Percentiles rank a stretch among this genome's conserved stretches.
phyloP scores from a whole-genome alignment of 2,113 vertebrate species.

The Eolophus roseicapilla region DNA sequence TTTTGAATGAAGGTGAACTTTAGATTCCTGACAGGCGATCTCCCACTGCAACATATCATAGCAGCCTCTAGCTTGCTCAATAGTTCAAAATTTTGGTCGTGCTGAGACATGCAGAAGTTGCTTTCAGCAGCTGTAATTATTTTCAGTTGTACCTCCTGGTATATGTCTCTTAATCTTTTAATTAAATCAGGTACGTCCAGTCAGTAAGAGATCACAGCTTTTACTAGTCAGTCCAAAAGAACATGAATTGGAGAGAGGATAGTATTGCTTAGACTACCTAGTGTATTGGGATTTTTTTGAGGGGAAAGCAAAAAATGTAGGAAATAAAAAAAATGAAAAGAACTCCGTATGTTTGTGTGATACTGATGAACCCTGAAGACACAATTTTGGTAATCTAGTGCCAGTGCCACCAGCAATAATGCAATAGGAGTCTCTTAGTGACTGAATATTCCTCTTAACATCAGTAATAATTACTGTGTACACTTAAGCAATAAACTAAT shows the following conservation, averaged over 20 bases:
- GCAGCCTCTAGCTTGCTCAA: background rate
- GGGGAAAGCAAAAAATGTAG: background rate
- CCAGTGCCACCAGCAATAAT: background rate
- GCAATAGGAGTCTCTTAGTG: background rate
- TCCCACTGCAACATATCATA: background rate
- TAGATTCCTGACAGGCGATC: background rate
- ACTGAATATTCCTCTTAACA: slow-evolving; percentile 41
- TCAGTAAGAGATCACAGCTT: background rate
- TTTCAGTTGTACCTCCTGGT: background rate
- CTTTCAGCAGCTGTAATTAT: background rate
- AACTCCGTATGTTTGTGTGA: background rate
- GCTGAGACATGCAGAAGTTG: background rate
- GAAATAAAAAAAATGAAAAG: background rate
- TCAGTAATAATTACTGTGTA: slow-evolving; percentile 39
- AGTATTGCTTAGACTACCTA: background rate
- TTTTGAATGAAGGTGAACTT: background rate
- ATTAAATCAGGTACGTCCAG: background rate
- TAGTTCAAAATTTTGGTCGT: background rate
- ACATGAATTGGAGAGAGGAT: background rate
- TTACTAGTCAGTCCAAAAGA: background rate
- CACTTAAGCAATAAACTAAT: slow-evolving; percentile 52
- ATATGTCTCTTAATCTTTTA: background rate
- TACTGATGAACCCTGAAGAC: slow-evolving; percentile 15
- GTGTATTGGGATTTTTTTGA: background rate
- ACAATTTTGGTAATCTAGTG: slow-evolving; percentile 6